Conservation (phyloP, 2,113 vertebrate genomes). For the Gyps fulvus region DNA sequence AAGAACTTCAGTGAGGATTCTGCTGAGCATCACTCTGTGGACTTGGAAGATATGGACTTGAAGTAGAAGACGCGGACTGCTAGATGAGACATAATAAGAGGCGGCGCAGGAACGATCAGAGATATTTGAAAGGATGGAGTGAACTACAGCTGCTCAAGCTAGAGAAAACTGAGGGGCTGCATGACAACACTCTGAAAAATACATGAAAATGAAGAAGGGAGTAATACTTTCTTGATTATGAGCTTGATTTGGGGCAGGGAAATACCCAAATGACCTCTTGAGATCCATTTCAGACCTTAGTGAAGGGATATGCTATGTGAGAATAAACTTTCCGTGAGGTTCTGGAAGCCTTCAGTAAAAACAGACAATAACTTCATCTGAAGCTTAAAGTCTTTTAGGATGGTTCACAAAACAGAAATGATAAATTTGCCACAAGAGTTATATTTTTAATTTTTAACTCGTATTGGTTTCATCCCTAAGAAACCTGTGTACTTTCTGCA, state of each 20-base stretch:
- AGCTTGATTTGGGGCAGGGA: neutral
- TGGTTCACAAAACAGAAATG: neutral
- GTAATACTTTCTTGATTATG: neutral
- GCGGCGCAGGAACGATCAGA: neutral
- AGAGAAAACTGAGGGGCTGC: neutral
- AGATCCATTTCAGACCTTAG: neutral
- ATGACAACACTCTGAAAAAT: neutral
- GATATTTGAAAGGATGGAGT: neutral
- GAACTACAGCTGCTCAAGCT: neutral
- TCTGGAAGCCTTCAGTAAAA: neutral
- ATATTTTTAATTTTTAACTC: neutral
- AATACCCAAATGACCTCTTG: neutral
- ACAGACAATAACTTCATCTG: neutral
- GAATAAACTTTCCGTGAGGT: neutral
- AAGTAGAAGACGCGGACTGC: fast-evolving
- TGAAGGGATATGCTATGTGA: neutral
- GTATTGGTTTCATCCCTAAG: neutral
- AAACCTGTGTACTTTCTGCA: neutral
- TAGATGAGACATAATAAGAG: neutral
- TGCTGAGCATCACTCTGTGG: neutral
- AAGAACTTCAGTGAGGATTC: neutral
- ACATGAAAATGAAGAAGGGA: neutral
- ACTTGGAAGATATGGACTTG: neutral
- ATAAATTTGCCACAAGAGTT: neutral
- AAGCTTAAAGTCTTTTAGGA: neutral